Evolutionary conservation across 2,888 invertebrate species (phyloP).

Genomic region (Caenorhabditis drosophilae): DNA sequence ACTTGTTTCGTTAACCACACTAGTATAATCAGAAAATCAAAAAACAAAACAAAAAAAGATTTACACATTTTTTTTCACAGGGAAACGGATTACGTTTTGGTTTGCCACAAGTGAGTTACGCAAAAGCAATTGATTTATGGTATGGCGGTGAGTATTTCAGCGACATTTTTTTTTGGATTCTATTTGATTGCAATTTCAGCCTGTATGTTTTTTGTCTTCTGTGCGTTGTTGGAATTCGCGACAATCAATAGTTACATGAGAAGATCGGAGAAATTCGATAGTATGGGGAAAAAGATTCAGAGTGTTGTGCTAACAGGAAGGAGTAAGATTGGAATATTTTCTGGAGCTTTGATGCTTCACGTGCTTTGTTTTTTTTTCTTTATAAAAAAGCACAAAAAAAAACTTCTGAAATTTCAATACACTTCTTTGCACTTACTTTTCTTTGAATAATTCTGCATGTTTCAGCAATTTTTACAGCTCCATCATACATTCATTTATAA

Average conservation of each 20-base stretch:
- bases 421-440: no score
- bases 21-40: slow-evolving; percentile 32
- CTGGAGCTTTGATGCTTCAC: no score
- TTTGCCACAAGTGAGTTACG: slow-evolving; percentile 63
- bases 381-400: no score
- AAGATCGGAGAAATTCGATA: slow-evolving; percentile 54
- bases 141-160: slow-evolving; percentile 59
- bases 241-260: slow-evolving; percentile 66
- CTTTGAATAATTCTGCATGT: no score
- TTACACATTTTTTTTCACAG: no score
- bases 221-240: slow-evolving; percentile 64
- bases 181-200: slow-evolving; percentile 48
- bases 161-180: slow-evolving; percentile 2
- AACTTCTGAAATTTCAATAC: no score
- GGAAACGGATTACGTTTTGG: slow-evolving; percentile 65
- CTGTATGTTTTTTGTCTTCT: slow-evolving; percentile 67
- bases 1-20: slow-evolving; percentile 63
- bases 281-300: slow-evolving; percentile 47
- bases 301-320: slow-evolving; percentile 27
- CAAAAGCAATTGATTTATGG: slow-evolving; percentile 66
- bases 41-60: slow-evolving; percentile 2
- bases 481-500: no score
- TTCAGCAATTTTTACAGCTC: no score
- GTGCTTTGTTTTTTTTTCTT: no score
- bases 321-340: slow-evolving; percentile 18